Evolutionary conservation across 2,797 vertebrate species (phyloP).

Genomic region (Lepilemur septentrionalis): DNA sequence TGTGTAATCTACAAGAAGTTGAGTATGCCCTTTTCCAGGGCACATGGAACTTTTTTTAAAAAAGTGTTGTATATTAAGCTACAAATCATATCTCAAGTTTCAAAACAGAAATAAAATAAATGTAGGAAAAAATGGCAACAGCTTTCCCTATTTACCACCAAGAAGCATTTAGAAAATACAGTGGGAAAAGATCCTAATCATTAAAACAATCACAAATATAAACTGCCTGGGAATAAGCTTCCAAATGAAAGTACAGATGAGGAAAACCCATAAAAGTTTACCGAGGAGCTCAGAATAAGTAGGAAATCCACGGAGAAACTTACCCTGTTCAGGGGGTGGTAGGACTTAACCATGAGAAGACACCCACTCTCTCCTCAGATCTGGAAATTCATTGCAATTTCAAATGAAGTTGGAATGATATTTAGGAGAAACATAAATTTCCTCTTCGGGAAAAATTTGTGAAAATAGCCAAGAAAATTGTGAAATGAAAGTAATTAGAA

Average conservation of each 20-base stretch:
- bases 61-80: slow-evolving; percentile 38
- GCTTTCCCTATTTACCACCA: slow-evolving; percentile 57
- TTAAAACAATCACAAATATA: slow-evolving; percentile 58
- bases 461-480: background rate
- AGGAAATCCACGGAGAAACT: background rate
- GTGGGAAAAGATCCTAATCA: slow-evolving; percentile 70
- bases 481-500: background rate
- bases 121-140: background rate
- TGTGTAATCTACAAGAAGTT: background rate
- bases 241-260: slow-evolving; percentile 57
- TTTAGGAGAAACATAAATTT: background rate
- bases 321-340: background rate
- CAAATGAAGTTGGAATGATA: background rate
- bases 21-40: background rate
- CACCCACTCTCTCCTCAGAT: background rate
- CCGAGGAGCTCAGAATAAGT: background rate
- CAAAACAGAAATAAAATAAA: slow-evolving; percentile 67
- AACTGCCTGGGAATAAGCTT: slow-evolving; percentile 49
- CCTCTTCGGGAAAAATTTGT: slow-evolving; percentile 5
- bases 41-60: background rate
- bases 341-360: background rate
- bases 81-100: slow-evolving; percentile 59
- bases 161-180: slow-evolving; percentile 63
- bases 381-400: background rate
- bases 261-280: background rate